Percentiles rank a stretch among this genome's conserved stretches.
phyloP scores from a whole-genome alignment of 1,140 invertebrate genomes.

The Sipha flava region DNA sequence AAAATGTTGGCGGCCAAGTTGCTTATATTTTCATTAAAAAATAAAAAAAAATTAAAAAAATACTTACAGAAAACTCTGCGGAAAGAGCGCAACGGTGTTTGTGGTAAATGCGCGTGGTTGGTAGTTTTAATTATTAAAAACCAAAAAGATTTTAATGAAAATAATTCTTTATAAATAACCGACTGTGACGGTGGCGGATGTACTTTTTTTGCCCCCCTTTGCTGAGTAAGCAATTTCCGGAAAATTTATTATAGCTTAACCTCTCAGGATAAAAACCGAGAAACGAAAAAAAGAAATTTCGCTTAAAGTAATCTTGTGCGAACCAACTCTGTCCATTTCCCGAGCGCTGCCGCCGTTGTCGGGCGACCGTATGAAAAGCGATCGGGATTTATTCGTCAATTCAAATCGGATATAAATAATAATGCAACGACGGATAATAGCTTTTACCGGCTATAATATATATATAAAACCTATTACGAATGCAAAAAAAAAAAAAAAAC shows the following conservation, averaged over 20 bases:
- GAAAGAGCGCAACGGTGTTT: background rate
- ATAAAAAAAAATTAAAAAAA: background rate
- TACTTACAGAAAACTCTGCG: background rate
- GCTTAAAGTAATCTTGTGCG: slow-evolving; percentile 18
- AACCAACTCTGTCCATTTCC: background rate
- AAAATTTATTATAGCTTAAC: slow-evolving; percentile 24
- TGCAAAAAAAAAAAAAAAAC: background rate
- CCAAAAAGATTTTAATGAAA: slow-evolving; percentile 28
- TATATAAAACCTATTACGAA: slow-evolving; percentile 12
- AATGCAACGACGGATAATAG: slow-evolving; percentile 5
- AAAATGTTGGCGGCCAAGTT: background rate
- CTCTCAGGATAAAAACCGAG: background rate
- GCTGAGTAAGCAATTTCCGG: slow-evolving; percentile 12
- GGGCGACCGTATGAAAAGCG: background rate
- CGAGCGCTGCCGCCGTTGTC: background rate
- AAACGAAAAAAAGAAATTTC: slow-evolving; percentile 6
- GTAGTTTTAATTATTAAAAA: slow-evolving; percentile 26
- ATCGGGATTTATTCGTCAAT: slow-evolving; percentile 21
- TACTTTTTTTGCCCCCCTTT: background rate
- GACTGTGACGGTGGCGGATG: background rate
- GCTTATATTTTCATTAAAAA: slow-evolving; percentile 19
- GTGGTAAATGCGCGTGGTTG: background rate
- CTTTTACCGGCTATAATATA: slow-evolving; percentile 6
- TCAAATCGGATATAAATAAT: slow-evolving; percentile 24
- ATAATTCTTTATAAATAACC: slow-evolving; percentile 27